Base-by-base conservation (phyloP, 2,113 vertebrate species). In the Pedetes capensis region DNA sequence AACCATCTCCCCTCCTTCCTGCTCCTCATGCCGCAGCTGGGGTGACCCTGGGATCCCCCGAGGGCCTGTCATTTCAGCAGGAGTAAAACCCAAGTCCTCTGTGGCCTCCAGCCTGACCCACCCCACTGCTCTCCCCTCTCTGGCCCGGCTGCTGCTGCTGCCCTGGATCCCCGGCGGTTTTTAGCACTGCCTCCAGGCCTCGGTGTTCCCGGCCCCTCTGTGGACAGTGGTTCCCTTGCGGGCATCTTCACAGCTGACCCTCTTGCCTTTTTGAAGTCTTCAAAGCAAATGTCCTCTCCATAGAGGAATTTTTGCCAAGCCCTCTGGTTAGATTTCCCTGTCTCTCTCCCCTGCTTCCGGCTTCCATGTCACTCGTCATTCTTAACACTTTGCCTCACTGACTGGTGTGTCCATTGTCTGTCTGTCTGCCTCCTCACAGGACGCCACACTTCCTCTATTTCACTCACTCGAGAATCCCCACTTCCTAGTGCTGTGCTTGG, bases 361-460 rank as follows among this genome's bases (percentile, higher is more conserved):
- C 44, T 76, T 14, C 69, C 53, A 23, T 0, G 10, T 22, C 4
- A 3, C 32, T 23, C 20, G 6, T 42, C 32, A 17, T 47, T 20
- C 2, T 57, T 29, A 18, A 49, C 0, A 4, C 9, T 4, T 10
- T 2, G 0, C 3, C 8, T 6, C 37, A 8, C n/a, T 9, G 11
- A 3, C 27, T 53, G 11, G 0, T 3, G 44, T 74, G 29, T 22
- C 42, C 2, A 51, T n/a, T n/a, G n/a, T 12, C 29, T 20, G 2
- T 49, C 22, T 3, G 0, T 49, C 53, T 83, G 0, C 10, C 53
- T 57, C 47, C 61, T 51, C 42, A 27, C 23, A 29, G 53, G 49
- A 74, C 83, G n/a, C 23, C 12, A 17, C 7, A 7, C 22, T 39
- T 57, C 37, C 53, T 42, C 55, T 59, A 8, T 32, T 57, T 64